phyloP scores from a whole-genome alignment of 2,113 vertebrate species.

The Pseudopodoces humilis region DNA sequence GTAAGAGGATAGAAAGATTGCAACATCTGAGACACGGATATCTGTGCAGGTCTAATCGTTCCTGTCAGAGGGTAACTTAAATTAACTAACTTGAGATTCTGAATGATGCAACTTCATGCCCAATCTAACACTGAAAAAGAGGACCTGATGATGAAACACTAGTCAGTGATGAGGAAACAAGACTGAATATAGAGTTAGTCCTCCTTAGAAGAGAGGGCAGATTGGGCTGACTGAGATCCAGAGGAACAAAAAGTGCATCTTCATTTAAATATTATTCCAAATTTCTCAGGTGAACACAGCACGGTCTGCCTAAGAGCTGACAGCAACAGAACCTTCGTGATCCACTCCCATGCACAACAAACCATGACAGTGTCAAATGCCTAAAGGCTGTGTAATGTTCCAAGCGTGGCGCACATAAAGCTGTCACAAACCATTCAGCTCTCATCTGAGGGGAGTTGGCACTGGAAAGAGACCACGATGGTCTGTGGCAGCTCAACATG shows the following conservation, averaged over 20 bases:
- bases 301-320: background rate
- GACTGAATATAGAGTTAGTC: background rate
- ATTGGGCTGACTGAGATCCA: background rate
- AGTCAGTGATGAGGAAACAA: background rate
- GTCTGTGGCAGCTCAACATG: background rate
- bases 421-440: background rate
- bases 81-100: background rate
- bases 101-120: background rate
- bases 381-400: background rate
- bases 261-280: background rate
- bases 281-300: background rate
- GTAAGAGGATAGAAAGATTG: background rate
- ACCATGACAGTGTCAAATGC: background rate
- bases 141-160: background rate
- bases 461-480: background rate
- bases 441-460: background rate
- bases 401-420: background rate
- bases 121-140: background rate
- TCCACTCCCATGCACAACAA: background rate
- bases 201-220: background rate
- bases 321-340: background rate
- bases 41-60: background rate
- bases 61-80: background rate
- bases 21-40: background rate
- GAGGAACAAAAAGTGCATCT: background rate